These are phyloP conservation scores for Meles meles DNA, from an alignment of 2,113 vertebrate genomes.

Conservation along the genomic window DNA sequence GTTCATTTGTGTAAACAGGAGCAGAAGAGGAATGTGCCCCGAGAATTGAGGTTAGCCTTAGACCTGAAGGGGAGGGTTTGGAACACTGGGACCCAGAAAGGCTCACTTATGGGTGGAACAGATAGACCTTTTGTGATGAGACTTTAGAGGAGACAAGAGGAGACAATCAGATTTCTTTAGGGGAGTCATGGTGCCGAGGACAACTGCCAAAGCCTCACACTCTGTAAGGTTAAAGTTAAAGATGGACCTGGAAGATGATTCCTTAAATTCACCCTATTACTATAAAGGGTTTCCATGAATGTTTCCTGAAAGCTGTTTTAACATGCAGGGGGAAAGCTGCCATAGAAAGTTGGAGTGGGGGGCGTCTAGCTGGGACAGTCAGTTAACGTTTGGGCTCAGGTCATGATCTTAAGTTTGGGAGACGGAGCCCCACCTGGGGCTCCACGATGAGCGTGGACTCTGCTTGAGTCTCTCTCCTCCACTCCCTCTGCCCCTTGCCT, in stretches of 20 bases:
- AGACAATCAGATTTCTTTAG: background rate
- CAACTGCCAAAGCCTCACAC: background rate
- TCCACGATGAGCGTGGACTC: background rate
- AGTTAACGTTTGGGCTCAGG: background rate
- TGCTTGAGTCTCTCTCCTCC: background rate
- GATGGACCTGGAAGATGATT: background rate
- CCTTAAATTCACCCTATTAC: background rate
- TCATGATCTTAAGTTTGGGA: background rate
- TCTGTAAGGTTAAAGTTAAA: background rate
- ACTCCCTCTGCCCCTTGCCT: background rate
- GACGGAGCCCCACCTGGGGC: background rate
- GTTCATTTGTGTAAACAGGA: slow-evolving; percentile 19
- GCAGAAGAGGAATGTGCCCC: background rate
- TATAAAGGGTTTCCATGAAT: background rate
- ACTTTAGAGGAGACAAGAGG: background rate
- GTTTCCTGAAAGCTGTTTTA: slow-evolving; percentile 37
- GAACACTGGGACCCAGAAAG: background rate
- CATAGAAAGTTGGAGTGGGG: background rate
- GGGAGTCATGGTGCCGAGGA: background rate
- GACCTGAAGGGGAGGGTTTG: background rate
- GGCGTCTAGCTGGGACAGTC: background rate
- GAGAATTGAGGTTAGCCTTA: background rate
- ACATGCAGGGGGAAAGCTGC: background rate
- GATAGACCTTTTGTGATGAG: background rate
- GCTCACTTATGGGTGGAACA: background rate